These are phyloP conservation scores for Stomatorhinus walkeri DNA, from an alignment of 2,797 vertebrate genomes.

Conservation along the genomic window DNA sequence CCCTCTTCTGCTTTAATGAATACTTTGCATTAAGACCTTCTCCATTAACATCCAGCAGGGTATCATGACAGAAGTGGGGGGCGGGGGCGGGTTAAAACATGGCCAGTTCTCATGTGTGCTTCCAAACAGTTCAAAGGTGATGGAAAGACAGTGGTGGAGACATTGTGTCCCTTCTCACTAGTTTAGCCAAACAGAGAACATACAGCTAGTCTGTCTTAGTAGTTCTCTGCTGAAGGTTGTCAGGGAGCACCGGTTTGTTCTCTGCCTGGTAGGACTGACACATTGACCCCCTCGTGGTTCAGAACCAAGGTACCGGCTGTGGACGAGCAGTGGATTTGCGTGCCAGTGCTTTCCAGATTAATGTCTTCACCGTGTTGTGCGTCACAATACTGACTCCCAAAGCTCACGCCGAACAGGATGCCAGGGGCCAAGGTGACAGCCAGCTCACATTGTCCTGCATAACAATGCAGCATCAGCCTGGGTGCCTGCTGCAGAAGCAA, in stretches of 20 bases:
- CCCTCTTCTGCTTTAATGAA: conserved; percentile 57
- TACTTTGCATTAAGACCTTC: conserved; percentile 56
- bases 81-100: conserved; percentile 8
- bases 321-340: background rate
- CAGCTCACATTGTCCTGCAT: background rate
- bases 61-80: conserved; percentile 37
- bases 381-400: background rate
- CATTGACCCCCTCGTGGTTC: background rate
- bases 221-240: background rate
- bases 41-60: conserved; percentile 40
- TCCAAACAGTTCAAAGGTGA: conserved; percentile 30
- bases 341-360: background rate
- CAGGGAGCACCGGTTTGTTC: background rate
- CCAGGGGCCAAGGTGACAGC: background rate
- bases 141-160: background rate
- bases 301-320: background rate
- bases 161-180: background rate
- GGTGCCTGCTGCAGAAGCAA: background rate
- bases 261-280: background rate
- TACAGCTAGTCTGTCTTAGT: background rate
- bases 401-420: background rate
- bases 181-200: background rate
- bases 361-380: background rate
- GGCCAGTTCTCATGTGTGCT: conserved; percentile 33
- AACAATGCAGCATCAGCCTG: background rate